phyloP scores from a whole-genome alignment of 2,888 invertebrate species.

The Dryobota labecula region DNA sequence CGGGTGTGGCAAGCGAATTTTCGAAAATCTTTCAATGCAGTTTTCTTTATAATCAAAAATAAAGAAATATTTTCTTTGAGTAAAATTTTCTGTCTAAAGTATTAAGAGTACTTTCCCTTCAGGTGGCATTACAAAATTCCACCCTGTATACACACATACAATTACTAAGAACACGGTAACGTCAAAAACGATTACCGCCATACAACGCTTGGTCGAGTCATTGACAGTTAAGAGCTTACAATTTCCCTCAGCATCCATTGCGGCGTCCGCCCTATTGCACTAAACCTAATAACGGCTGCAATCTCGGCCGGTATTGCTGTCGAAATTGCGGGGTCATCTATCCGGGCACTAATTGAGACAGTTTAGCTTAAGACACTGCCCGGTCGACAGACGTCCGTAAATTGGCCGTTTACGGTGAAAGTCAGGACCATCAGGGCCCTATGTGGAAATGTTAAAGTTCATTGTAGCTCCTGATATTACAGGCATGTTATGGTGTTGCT shows the following conservation, averaged over 20 bases:
- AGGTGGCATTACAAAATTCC: no score
- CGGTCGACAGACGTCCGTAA: constrained; percentile 86
- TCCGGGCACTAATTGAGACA: constrained; percentile 89
- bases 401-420: constrained; percentile 89
- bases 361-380: constrained; percentile 87
- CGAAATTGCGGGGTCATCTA: constrained; percentile 89
- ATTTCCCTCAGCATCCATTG: constrained; percentile 73
- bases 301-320: constrained; percentile 78
- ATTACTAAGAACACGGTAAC: constrained; percentile 49
- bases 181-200: constrained; percentile 66
- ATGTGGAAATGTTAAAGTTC: constrained; percentile 88
- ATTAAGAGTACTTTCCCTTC: no score
- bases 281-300: constrained; percentile 84
- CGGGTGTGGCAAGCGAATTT: no score
- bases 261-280: constrained; percentile 75
- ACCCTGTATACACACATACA: constrained; percentile 55
- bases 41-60: no score
- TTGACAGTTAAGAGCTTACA: constrained; percentile 65
- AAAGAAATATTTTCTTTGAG: no score
- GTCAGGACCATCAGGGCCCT: constrained; percentile 79
- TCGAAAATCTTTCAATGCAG: no score
- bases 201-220: constrained; percentile 57
- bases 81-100: no score
- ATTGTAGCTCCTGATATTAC: constrained; percentile 85
- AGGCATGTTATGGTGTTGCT: constrained; percentile 82